A percentile compares a stretch with the other conserved stretches of the same genome.
These are phyloP conservation scores for Papilio protenor DNA, from an alignment of 2,888 invertebrate genomes.

Conservation along the genomic window DNA sequence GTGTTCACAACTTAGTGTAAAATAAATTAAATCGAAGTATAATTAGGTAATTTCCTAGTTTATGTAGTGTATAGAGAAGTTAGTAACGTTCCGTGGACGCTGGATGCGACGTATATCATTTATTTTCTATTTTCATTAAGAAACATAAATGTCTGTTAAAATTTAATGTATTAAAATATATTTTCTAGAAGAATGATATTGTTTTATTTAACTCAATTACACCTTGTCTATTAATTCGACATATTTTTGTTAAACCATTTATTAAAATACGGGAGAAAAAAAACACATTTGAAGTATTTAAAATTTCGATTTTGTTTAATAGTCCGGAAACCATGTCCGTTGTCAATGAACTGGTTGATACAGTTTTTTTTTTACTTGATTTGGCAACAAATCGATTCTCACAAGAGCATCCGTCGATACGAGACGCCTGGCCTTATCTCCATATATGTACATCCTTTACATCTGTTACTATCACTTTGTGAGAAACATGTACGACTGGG, in stretches of 20 bases:
- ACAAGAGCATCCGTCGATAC: slow-evolving; percentile 47
- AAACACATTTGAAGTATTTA: slow-evolving; percentile 68
- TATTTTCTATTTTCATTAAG: slow-evolving; percentile 70
- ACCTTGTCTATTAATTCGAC: too few relatives aligned
- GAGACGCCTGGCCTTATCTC: slow-evolving; percentile 28
- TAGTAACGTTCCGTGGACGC: slow-evolving; percentile 51
- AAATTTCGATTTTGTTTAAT: slow-evolving; percentile 79
- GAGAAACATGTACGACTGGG: slow-evolving; percentile 39
- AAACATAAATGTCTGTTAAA: slow-evolving; percentile 78
- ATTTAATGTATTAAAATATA: slow-evolving; percentile 82
- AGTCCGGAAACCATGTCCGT: slow-evolving; percentile 61
- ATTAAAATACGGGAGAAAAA: slow-evolving; percentile 46
- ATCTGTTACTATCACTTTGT: slow-evolving; percentile 38
- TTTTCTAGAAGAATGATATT: slow-evolving; percentile 75
- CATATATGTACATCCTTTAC: slow-evolving; percentile 44
- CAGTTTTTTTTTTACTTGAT: slow-evolving; percentile 20
- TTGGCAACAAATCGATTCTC: slow-evolving; percentile 50
- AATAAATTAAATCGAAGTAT: slow-evolving; percentile 49
- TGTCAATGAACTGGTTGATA: slow-evolving; percentile 64
- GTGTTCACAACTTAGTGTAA: slow-evolving; percentile 70
- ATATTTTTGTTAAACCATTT: too few relatives aligned
- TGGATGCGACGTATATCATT: slow-evolving; percentile 62
- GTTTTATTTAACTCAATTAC: slow-evolving; percentile 47
- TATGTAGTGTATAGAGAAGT: slow-evolving; percentile 47
- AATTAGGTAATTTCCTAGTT: slow-evolving; percentile 47